phyloP scores from a whole-genome alignment of 2,888 invertebrate genomes.

The Parnassius orleans region DNA sequence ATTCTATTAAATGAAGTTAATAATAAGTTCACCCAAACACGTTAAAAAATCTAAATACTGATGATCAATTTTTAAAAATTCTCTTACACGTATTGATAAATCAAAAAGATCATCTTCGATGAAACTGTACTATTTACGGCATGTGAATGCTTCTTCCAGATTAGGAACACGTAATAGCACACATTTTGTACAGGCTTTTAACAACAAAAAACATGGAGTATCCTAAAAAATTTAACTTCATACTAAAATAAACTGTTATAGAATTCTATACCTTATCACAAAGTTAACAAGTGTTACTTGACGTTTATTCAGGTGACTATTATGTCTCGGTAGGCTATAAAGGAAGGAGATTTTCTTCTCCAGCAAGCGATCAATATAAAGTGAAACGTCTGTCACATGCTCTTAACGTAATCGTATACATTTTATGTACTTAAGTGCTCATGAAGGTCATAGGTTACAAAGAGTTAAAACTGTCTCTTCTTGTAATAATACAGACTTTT shows the following conservation, averaged over 20 bases:
- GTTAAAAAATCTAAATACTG: too few species aligned
- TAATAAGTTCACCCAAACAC: too few species aligned
- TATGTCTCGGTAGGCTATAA: slow-evolving; percentile 27
- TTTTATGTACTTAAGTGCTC: slow-evolving; percentile 35
- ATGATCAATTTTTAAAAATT: too few species aligned
- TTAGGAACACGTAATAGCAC: slow-evolving; percentile 37
- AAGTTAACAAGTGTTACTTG: slow-evolving; percentile 26
- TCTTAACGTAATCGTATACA: slow-evolving; percentile 39
- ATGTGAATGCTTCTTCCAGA: slow-evolving; percentile 33
- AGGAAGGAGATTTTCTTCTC: slow-evolving; percentile 45
- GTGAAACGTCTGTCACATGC: slow-evolving; percentile 45
- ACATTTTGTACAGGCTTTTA: slow-evolving; percentile 32
- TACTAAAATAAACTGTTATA: slow-evolving; percentile 1
- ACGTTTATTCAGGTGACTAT: slow-evolving; percentile 4
- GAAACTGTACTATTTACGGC: slow-evolving; percentile 33
- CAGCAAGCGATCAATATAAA: slow-evolving; percentile 51
- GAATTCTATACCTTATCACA: slow-evolving; percentile 38
- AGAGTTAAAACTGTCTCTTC: too few species aligned
- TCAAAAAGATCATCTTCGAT: too few species aligned
- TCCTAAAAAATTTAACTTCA: slow-evolving; percentile 33
- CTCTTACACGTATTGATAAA: too few species aligned
- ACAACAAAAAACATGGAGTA: slow-evolving; percentile 49
- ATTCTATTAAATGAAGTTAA: too few species aligned
- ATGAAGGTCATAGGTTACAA: neutral
- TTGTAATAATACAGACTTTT: too few species aligned